Evolutionary conservation across 1,140 invertebrate genomes (phyloP).

Genomic region (Lepidostoma basale): DNA sequence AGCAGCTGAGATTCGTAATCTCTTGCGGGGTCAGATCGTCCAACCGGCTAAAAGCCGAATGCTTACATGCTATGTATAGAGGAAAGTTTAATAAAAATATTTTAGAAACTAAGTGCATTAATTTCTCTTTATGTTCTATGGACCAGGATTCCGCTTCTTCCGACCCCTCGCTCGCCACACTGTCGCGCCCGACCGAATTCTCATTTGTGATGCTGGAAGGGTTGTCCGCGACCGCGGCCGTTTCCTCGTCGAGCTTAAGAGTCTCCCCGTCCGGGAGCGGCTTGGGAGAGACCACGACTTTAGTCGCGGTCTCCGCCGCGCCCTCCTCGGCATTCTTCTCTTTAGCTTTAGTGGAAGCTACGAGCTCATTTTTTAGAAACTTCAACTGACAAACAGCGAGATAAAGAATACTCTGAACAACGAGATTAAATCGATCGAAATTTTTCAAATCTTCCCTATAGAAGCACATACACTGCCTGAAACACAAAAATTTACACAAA

Average conservation of each 20-base stretch:
- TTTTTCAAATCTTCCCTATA: slow-evolving; percentile 90
- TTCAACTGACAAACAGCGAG: slow-evolving; percentile 77
- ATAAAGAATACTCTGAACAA: slow-evolving; percentile 82
- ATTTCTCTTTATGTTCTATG: slow-evolving; percentile 76
- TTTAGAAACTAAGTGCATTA: slow-evolving; percentile 80
- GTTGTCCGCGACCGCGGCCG: slow-evolving; percentile 46
- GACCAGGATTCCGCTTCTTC: slow-evolving; percentile 64
- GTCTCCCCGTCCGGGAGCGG: slow-evolving; percentile 31
- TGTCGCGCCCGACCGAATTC: slow-evolving; percentile 42
- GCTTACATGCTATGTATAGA: slow-evolving; percentile 90
- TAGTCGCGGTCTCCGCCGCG: slow-evolving; percentile 43
- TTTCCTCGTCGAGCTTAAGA: slow-evolving; percentile 33
- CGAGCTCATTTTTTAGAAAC: slow-evolving; percentile 67
- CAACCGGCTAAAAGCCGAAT: slow-evolving; percentile 73
- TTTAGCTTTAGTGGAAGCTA: slow-evolving; percentile 46
- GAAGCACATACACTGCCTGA: slow-evolving; percentile 89
- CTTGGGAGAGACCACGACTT: slow-evolving; percentile 45
- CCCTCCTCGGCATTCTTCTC: slow-evolving; percentile 36
- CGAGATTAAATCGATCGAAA: slow-evolving; percentile 84
- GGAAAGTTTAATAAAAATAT: slow-evolving; percentile 88
- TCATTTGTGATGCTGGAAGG: slow-evolving; percentile 32
- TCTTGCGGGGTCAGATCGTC: slow-evolving; percentile 81
- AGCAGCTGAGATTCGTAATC: slow-evolving; percentile 76
- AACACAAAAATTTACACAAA: too few relatives aligned
- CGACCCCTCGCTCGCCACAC: slow-evolving; percentile 46